Conservation (phyloP, 2,888 invertebrate species). For the Heteropelma amictum region DNA sequence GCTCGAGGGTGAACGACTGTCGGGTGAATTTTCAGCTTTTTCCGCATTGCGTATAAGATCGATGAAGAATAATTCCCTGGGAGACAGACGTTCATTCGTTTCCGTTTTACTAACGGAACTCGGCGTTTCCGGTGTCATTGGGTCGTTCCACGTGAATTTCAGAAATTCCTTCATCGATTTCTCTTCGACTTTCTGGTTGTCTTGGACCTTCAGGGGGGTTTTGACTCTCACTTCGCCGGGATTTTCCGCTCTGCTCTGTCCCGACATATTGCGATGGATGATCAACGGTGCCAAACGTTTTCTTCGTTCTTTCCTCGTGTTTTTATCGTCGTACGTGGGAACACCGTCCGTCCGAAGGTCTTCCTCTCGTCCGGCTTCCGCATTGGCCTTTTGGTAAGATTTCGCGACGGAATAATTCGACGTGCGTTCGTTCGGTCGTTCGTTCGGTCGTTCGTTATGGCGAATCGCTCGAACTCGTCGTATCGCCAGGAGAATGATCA, state of each 20-base stretch:
- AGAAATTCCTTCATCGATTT: slow-evolving; percentile 62
- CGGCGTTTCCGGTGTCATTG: slow-evolving; percentile 39
- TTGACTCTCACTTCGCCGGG: slow-evolving; percentile 49
- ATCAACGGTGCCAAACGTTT: slow-evolving; percentile 61
- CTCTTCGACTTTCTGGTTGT: slow-evolving; percentile 20
- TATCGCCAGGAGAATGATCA: slow-evolving; percentile 47
- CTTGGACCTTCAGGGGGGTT: slow-evolving; percentile 4
- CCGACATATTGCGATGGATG: slow-evolving; percentile 62
- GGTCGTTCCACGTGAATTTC: slow-evolving; percentile 61
- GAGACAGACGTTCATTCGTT: slow-evolving; percentile 68
- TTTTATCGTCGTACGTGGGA: neutral
- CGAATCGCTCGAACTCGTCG: slow-evolving; percentile 44
- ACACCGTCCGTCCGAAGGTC: neutral
- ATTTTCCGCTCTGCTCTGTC: slow-evolving; percentile 52
- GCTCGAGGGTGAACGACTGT: neutral
- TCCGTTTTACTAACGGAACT: slow-evolving; percentile 22
- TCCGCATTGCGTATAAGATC: slow-evolving; percentile 75
- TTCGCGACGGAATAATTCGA: neutral
- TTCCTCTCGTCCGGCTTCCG: slow-evolving; percentile 29
- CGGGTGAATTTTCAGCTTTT: slow-evolving; percentile 43
- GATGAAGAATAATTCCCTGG: slow-evolving; percentile 76
- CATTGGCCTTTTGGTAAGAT: no score
- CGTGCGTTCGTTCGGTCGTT: neutral
- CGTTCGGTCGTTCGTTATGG: neutral
- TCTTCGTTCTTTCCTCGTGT: neutral